Conservation (phyloP, 2,888 invertebrate genomes). For the Orchestes rusci region DNA sequence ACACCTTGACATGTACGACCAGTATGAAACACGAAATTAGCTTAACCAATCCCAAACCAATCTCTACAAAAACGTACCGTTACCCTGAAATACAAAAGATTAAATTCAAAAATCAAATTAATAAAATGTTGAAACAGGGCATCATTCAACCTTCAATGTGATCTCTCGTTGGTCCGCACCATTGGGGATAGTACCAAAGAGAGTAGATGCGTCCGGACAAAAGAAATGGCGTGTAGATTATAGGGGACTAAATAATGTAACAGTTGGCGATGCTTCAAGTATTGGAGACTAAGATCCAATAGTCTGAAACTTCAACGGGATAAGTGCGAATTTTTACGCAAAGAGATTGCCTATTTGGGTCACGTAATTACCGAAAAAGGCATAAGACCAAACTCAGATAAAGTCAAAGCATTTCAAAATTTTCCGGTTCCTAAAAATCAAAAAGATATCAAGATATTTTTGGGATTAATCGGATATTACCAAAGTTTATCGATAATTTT, state of each 20-base stretch:
- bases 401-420: conserved; percentile 19
- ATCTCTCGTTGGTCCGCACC: conserved; percentile 28
- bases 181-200: conserved; percentile 34
- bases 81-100: conserved; percentile 32
- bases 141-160: conserved; percentile 29
- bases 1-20: too few relatives aligned
- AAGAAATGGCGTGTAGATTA: conserved; percentile 24
- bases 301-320: conserved; percentile 26
- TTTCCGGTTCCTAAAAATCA: conserved; percentile 18
- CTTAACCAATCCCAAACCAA: conserved; percentile 25
- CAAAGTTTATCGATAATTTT: conserved; percentile 19
- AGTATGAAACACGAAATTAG: conserved; percentile 28
- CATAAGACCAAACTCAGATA: conserved; percentile 23
- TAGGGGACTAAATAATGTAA: conserved; percentile 35
- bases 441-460: conserved; percentile 27
- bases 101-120: conserved; percentile 32
- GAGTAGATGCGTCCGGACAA: conserved; percentile 27
- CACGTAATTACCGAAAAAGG: conserved; percentile 23
- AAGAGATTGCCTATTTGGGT: conserved; percentile 25
- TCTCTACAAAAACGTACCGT: conserved; percentile 30
- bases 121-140: conserved; percentile 27
- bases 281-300: conserved; percentile 25
- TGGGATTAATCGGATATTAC: conserved; percentile 27
- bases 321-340: too few relatives aligned
- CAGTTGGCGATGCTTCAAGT: conserved; percentile 36